A percentile compares a stretch with the other conserved stretches of the same genome.
Conservation (phyloP, 2,797 vertebrate genomes). For the Helarctos malayanus region DNA sequence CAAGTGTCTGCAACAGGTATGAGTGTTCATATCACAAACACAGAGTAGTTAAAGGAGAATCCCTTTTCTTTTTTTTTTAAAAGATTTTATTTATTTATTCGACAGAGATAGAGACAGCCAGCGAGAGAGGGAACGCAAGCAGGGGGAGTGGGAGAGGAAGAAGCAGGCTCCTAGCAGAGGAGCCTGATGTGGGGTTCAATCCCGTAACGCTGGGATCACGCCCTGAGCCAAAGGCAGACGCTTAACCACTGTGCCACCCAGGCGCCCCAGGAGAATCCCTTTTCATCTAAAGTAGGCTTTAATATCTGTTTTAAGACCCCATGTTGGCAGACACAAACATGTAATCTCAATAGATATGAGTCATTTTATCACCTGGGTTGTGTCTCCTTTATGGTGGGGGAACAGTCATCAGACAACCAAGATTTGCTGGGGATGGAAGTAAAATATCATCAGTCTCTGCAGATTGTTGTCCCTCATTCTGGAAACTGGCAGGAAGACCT, state of each 20-base stretch:
- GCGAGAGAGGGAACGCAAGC: too few relatives aligned
- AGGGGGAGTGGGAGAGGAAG: too few relatives aligned
- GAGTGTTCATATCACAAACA: background rate
- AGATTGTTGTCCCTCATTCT: background rate
- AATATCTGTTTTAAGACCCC: background rate
- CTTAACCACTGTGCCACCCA: too few relatives aligned
- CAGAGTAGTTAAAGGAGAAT: background rate
- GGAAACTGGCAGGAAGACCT: background rate
- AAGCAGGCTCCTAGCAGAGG: too few relatives aligned
- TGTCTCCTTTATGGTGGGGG: rapidly evolving
- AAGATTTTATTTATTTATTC: too few relatives aligned
- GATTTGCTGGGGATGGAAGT: background rate
- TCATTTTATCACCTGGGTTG: background rate
- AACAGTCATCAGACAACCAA: background rate
- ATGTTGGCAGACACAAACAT: background rate
- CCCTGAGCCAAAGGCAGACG: too few relatives aligned
- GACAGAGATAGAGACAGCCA: too few relatives aligned
- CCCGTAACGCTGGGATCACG: too few relatives aligned
- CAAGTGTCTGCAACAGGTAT: background rate
- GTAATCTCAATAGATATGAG: background rate
- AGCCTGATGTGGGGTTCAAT: too few relatives aligned
- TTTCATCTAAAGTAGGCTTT: background rate
- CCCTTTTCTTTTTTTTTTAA: background rate
- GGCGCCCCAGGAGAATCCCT: background rate
- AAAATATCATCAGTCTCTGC: background rate